These are phyloP conservation scores for Peribatodes rhomboidaria DNA, from an alignment of 2,888 invertebrate genomes.

Conservation along the genomic window DNA sequence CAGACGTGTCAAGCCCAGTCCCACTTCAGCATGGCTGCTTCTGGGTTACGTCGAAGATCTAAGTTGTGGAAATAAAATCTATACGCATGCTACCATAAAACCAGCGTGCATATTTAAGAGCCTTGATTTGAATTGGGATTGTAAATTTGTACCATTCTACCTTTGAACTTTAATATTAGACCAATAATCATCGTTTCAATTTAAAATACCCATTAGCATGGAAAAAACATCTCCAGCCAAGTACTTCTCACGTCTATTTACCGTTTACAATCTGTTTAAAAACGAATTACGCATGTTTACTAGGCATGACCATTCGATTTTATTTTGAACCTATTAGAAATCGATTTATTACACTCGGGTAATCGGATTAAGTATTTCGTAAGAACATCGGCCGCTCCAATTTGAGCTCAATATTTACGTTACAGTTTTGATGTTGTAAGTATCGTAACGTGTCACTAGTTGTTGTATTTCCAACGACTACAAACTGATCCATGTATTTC, in stretches of 20 bases:
- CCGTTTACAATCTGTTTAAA: slow-evolving; percentile 29
- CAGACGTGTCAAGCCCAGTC: no score
- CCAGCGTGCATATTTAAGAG: no score
- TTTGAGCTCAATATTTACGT: slow-evolving; percentile 26
- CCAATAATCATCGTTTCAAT: not conserved
- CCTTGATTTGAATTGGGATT: no score
- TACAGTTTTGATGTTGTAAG: slow-evolving; percentile 11
- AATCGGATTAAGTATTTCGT: slow-evolving; percentile 37
- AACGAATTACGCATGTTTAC: slow-evolving; percentile 30
- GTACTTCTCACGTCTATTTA: slow-evolving; percentile 18
- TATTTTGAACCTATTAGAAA: slow-evolving; percentile 31
- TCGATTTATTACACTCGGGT: slow-evolving; percentile 35
- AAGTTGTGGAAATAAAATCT: no score
- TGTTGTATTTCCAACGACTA: not conserved
- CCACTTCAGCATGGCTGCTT: no score
- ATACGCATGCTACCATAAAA: no score
- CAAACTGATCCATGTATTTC: not conserved
- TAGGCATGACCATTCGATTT: slow-evolving; percentile 38
- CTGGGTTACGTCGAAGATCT: no score
- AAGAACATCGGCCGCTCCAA: slow-evolving; percentile 23
- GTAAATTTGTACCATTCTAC: no score
- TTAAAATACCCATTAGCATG: not conserved
- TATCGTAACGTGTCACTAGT: not conserved
- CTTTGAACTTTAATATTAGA: not conserved
- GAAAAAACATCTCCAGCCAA: not conserved